Conservation (phyloP, 1,140 invertebrate species). For the Sycophaga agraensis region DNA sequence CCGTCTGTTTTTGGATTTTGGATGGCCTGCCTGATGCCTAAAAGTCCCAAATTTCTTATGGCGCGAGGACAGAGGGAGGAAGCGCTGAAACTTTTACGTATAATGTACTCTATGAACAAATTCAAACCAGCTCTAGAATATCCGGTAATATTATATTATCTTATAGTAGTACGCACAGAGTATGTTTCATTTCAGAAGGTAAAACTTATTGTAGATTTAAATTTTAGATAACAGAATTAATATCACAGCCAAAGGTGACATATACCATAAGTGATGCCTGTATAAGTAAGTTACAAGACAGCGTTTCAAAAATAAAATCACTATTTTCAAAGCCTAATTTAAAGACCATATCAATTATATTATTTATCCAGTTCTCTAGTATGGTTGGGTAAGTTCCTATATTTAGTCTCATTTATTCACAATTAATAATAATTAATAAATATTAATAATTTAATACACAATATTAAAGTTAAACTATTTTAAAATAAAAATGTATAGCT, state of each 20-base stretch:
- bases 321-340: slow-evolving; percentile 2
- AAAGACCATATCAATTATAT: slow-evolving; percentile 6
- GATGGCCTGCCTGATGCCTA: slow-evolving; percentile 43
- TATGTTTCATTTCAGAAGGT: no score
- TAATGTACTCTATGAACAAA: slow-evolving; percentile 54
- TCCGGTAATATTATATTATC: slow-evolving; percentile 52
- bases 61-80: slow-evolving; percentile 47
- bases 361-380: slow-evolving; percentile 50
- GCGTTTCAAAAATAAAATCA: slow-evolving; percentile 10
- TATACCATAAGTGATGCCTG: neutral
- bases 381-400: slow-evolving; percentile 47
- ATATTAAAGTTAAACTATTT: neutral
- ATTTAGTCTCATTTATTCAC: neutral
- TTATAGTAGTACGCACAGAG: no score
- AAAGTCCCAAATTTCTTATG: slow-evolving; percentile 63
- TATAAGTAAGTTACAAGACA: neutral
- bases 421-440: no score
- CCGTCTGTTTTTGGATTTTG: slow-evolving; percentile 46
- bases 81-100: slow-evolving; percentile 49
- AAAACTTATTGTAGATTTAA: no score
- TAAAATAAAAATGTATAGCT: no score
- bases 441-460: neutral
- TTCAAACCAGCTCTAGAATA: slow-evolving; percentile 45
- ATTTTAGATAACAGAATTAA: slow-evolving; percentile 1
- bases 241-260: neutral